Percentiles rank a stretch among this genome's conserved stretches.
Evolutionary conservation across 1,140 invertebrate genomes (phyloP).

Genomic region (Pogonus chalceus): DNA sequence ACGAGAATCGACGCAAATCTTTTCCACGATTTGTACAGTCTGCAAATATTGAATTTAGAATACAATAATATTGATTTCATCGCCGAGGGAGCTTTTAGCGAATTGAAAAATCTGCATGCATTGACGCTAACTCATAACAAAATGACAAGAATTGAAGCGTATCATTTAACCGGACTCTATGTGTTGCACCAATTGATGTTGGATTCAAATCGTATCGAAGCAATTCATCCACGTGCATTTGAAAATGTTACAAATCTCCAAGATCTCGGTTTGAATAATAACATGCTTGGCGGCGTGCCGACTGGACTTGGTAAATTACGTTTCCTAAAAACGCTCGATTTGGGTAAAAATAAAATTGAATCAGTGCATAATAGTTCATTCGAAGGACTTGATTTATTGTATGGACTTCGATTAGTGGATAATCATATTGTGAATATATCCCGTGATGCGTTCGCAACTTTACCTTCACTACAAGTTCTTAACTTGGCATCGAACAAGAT

Average conservation of each 20-base stretch:
- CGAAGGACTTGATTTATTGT: conserved; percentile 49
- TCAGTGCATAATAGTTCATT: conserved; percentile 49
- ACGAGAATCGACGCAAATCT: conserved; percentile 57
- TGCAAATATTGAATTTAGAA: conserved; percentile 68
- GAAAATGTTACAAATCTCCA: conserved; percentile 68
- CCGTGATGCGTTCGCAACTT: conserved; percentile 52
- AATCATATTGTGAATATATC: conserved; percentile 56
- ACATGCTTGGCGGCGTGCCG: conserved; percentile 61
- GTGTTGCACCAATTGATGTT: conserved; percentile 62
- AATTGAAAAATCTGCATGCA: conserved; percentile 65
- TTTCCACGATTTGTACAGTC: conserved; percentile 63
- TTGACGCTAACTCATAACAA: conserved; percentile 64
- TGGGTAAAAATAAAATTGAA: conserved; percentile 66
- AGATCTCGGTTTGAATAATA: conserved; percentile 68
- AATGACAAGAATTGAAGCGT: conserved; percentile 53
- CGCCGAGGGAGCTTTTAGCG: conserved; percentile 60
- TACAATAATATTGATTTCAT: conserved; percentile 64
- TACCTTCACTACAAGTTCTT: conserved; percentile 53
- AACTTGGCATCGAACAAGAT: conserved; percentile 61
- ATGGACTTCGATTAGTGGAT: conserved; percentile 53
- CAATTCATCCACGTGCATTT: conserved; percentile 61
- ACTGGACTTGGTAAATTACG: conserved; percentile 52
- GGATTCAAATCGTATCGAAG: conserved; percentile 61
- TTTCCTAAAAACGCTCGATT: conserved; percentile 64
- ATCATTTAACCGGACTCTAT: conserved; percentile 60